Evolutionary conservation across 2,888 invertebrate species (phyloP).

Genomic region (Smittia sp.): DNA sequence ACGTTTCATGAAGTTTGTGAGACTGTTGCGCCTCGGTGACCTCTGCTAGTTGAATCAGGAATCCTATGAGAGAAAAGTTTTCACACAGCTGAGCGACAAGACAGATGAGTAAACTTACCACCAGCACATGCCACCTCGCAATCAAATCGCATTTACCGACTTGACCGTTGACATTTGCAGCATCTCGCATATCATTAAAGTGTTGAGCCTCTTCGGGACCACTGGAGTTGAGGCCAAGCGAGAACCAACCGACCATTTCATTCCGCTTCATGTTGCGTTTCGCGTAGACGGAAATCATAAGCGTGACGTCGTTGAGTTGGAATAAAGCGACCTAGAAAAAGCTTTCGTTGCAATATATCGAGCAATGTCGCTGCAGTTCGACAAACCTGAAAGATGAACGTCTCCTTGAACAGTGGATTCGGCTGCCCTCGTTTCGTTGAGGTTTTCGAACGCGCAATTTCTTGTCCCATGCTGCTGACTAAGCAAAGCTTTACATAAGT

Average conservation of each 20-base stretch:
- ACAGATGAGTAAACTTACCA: no score
- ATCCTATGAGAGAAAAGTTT: slow-evolving; percentile 52
- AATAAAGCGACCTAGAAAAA: slow-evolving; percentile 78
- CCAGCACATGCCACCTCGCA: slow-evolving; percentile 89
- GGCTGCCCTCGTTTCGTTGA: slow-evolving; percentile 89
- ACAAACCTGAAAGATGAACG: slow-evolving; percentile 88
- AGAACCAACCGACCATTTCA: slow-evolving; percentile 97
- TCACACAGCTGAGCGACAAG: no score
- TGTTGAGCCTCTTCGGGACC: slow-evolving; percentile 89
- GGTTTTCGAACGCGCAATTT: slow-evolving; percentile 90
- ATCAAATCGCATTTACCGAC: slow-evolving; percentile 75
- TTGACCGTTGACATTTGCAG: slow-evolving; percentile 51
- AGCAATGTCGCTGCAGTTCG: neutral
- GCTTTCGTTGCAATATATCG: neutral
- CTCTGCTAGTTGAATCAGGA: slow-evolving; percentile 61
- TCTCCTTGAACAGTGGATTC: slow-evolving; percentile 93
- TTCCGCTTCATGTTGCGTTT: slow-evolving; percentile 89
- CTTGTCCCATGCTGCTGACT: slow-evolving; percentile 89
- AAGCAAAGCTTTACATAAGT: slow-evolving; percentile 91
- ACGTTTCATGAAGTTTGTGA: slow-evolving; percentile 30
- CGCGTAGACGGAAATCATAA: slow-evolving; percentile 92
- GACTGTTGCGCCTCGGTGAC: slow-evolving; percentile 45
- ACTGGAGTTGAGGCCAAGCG: slow-evolving; percentile 85
- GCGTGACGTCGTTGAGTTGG: slow-evolving; percentile 89
- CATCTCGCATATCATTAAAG: slow-evolving; percentile 90